Conservation (phyloP, 2,797 vertebrate genomes). For the Sebastiscus tertius region DNA sequence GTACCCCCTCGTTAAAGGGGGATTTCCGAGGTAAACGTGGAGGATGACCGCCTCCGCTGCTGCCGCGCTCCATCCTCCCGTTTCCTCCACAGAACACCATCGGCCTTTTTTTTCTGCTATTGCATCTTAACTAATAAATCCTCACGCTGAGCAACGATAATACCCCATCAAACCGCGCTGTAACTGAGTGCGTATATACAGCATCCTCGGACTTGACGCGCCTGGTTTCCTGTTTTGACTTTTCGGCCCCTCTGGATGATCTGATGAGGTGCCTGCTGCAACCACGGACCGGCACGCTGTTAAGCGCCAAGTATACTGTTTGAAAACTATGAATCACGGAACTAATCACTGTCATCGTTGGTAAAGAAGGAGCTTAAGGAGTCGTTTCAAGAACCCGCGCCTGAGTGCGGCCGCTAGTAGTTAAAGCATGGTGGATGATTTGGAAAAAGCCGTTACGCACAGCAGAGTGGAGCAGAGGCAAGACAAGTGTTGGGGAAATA, state of each 20-base stretch:
- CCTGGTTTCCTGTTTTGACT: conserved; percentile 37
- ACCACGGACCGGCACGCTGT: not conserved
- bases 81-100: not conserved
- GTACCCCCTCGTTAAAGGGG: conserved; percentile 36
- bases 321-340: conserved; percentile 16
- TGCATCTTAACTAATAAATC: conserved; percentile 45
- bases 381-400: not conserved
- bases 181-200: not conserved
- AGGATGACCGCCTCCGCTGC: conserved; percentile 5
- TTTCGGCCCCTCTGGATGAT: not conserved
- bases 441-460: not conserved
- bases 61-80: not conserved
- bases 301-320: conserved; percentile 1
- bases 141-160: conserved; percentile 7
- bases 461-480: not conserved
- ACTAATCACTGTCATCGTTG: conserved; percentile 16
- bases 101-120: conserved; percentile 24
- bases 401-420: not conserved
- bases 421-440: conserved; percentile 9
- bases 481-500: conserved; percentile 3
- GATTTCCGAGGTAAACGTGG: conserved; percentile 24
- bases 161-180: conserved; percentile 14
- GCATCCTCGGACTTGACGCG: not conserved
- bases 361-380: not conserved
- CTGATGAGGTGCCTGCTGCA: not conserved